Percentiles rank a stretch among this genome's conserved stretches.
These are phyloP conservation scores for Prionchulus punctatus DNA, from an alignment of 2,888 invertebrate species.

Conservation along the genomic window DNA sequence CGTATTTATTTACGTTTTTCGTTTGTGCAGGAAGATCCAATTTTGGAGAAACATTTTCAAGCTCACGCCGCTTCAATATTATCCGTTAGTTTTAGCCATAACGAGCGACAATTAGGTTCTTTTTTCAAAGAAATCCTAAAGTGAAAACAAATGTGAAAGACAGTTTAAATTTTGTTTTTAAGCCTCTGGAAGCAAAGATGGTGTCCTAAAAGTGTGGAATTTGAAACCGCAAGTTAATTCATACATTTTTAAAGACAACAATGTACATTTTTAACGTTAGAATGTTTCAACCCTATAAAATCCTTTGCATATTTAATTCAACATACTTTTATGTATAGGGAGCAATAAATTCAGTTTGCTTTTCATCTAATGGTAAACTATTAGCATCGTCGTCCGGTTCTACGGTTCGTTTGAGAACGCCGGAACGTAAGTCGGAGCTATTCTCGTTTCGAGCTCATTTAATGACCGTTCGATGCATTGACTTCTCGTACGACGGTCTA, in stretches of 20 bases:
- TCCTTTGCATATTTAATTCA: too few species aligned
- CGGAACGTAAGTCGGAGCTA: not conserved
- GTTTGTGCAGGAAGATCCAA: not conserved
- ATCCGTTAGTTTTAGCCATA: not conserved
- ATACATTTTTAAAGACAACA: not conserved
- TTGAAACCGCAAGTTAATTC: not conserved
- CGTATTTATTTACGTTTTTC: not conserved
- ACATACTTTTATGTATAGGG: too few species aligned
- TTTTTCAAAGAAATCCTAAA: too few species aligned
- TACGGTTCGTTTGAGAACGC: not conserved
- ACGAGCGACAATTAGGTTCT: not conserved
- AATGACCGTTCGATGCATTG: not conserved
- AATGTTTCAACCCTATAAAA: too few species aligned
- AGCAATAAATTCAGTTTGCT: not conserved
- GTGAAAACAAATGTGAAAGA: too few species aligned
- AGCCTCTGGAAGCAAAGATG: not conserved
- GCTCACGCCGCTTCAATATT: not conserved
- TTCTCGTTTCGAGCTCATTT: not conserved
- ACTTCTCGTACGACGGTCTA: not conserved
- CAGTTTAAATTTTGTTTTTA: not conserved
- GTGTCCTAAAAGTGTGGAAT: not conserved
- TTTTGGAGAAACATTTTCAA: not conserved
- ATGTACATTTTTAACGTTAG: not conserved
- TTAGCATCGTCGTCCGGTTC: not conserved
- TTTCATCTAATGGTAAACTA: not conserved